Base-by-base conservation (phyloP, 2,888 invertebrate genomes). In the Chironomus tentans region DNA sequence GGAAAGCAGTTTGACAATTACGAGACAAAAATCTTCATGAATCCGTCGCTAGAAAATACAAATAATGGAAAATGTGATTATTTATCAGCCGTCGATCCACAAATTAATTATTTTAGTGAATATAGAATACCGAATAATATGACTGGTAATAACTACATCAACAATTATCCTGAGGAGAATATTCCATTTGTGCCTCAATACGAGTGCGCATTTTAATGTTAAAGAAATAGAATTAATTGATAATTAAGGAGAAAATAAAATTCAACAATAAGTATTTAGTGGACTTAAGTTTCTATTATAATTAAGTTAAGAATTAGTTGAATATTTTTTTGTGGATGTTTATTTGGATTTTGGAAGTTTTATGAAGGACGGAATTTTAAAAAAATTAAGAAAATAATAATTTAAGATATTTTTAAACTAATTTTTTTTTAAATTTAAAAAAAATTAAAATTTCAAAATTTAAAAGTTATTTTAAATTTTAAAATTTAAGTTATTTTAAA, bases 131-230 rank as follows among this genome's bases (percentile, higher is more conserved):
- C 18, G 15, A 56, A 56, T 10, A 38, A 56, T 56, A 18, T 15
- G n/a, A 15, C n/a, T 15, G n/a, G n/a, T 18, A 56, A 56, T 18
- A 18, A 18, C 2, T 56, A 56, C 18, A 56, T 56, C 56, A 24
- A 10, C 12, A 50, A 70, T 18, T 50, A 62, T 21, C 3, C 50
- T n/a, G 48, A 47, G 0, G 28, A 46, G 4, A 22, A 13, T 28
- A 10, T 38, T 5, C 18, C 72, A 18, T 71, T 28, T 46, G 72
- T 72, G 22, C 61, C 72, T 1, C 72, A 72, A 12, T 72, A 38
- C 15, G 61, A 72, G n/a, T 72, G 72, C 21, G 56, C 72, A 38
- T 72, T 72, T 72, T 72, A 21, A 72, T 72, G 38, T 38, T 5
- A 68, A 46, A 2, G 38, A 38, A 10, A 1, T 38, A 38, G 38